phyloP scores from a whole-genome alignment of 2,797 vertebrate genomes.

The Sebastes alutus region DNA sequence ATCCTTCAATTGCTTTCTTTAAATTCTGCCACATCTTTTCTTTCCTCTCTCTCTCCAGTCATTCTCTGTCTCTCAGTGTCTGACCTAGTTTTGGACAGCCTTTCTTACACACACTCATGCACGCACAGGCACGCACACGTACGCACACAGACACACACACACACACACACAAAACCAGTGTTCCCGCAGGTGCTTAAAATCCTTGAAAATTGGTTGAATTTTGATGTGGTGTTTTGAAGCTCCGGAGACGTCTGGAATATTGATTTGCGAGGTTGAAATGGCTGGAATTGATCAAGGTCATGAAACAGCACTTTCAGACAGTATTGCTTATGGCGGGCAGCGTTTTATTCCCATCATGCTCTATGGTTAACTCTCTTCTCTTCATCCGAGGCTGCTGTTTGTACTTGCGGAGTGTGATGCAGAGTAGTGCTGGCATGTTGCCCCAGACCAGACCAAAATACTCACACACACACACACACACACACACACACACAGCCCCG shows the following conservation, averaged over 20 bases:
- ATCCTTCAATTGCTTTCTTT: constrained; percentile 21
- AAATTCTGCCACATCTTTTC: constrained; percentile 30
- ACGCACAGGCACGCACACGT: not conserved
- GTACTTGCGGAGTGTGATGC: constrained; percentile 60
- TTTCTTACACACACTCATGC: constrained; percentile 21
- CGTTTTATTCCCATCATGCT: constrained; percentile 36
- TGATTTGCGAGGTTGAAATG: constrained; percentile 38
- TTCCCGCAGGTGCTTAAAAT: constrained; percentile 63
- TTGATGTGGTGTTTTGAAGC: constrained; percentile 41
- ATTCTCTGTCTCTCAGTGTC: constrained; percentile 54
- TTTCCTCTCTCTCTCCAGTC: constrained; percentile 25
- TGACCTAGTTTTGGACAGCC: constrained; percentile 72
- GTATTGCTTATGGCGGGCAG: constrained; percentile 12
- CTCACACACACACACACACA: constrained; percentile 3
- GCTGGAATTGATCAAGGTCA: constrained; percentile 57
- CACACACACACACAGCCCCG: not conserved
- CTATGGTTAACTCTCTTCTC: constrained; percentile 3
- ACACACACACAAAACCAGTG: not conserved
- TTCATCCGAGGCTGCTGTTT: constrained; percentile 49
- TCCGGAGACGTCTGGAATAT: constrained; percentile 36
- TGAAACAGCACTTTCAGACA: constrained; percentile 44
- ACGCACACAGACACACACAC: not conserved
- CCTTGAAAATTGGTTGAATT: constrained; percentile 54
- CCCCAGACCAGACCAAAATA: constrained; percentile 64
- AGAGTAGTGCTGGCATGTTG: constrained; percentile 66